Evolutionary conservation across 2,113 vertebrate species (phyloP), one percentile per base, ranked within the genome.

Genomic region (Lipophrys pholis): DNA sequence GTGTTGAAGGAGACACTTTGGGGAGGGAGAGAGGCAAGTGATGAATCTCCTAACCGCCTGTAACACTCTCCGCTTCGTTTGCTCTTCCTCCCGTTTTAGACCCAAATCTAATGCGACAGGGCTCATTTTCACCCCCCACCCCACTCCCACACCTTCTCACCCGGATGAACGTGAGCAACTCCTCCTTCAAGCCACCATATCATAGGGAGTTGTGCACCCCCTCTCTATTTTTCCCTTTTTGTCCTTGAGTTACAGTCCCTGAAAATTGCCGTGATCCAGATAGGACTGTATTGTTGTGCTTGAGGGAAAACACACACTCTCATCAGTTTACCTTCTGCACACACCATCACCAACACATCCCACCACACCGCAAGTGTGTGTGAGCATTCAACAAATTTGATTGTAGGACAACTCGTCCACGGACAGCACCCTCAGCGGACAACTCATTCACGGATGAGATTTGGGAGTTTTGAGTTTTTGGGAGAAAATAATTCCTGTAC

Each of bases 211-310:
- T 76, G 58, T 58, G 79, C 76, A 71, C 87, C 77, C 71, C 76
- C 79, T 61, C 14, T 83, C 92, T 92, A 91, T 91, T 91, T 90
- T 91, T 91, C 91, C 86, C 87, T 64, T 72, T 87, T 90, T 91
- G 91, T 91, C 90, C 90, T 90, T 89, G 90, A 90, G 76, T 89
- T 86, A 81, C 73, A 79, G 84, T 90, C 78, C 81, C 79, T 60
- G 85, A 89, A 89, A 89, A 91, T 90, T 86, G 87, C 79, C 68
- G 58, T 85, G 90, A 91, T 88, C 83, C 88, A 81, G 87, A 85
- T 84, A 85, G 48, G 79, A 80, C 70, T 73, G 60, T 63, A 41
- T 54, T 78, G 70, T 58, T 70, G 67, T 38, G 74, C 80, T 69
- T 52, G 70, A 63, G 59, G 76, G 75, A 73, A 78, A 81, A 73